Evolutionary conservation across 2,888 invertebrate genomes (phyloP).

Genomic region (Zygothrica quintamaculata): DNA sequence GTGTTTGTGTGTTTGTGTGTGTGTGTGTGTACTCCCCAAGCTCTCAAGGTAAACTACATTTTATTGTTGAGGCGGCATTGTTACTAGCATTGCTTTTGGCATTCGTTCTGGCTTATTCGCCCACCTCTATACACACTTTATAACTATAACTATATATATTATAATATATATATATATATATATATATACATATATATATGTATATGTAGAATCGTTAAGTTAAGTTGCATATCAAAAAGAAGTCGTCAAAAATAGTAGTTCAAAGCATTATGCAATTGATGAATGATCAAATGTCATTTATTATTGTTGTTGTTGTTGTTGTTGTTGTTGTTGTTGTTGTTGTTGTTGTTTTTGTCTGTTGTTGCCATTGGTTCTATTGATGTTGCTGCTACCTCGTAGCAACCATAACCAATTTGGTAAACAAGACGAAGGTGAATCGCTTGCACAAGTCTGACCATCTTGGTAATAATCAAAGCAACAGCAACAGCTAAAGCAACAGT

Average conservation of each 20-base stretch:
- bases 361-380: slow-evolving; percentile 5
- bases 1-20: slow-evolving; percentile 21
- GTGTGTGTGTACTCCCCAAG: slow-evolving; percentile 52
- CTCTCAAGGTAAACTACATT: slow-evolving; percentile 81
- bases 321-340: not conserved
- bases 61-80: slow-evolving; percentile 76
- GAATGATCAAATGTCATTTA: slow-evolving; percentile 9
- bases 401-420: slow-evolving; percentile 38
- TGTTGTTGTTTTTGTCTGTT: no score
- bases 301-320: not conserved
- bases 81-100: slow-evolving; percentile 75
- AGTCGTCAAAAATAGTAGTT: slow-evolving; percentile 32
- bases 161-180: slow-evolving; percentile 10
- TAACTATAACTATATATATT: not conserved
- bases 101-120: slow-evolving; percentile 75
- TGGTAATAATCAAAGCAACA: slow-evolving; percentile 45
- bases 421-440: slow-evolving; percentile 53
- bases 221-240: slow-evolving; percentile 27
- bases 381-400: slow-evolving; percentile 21
- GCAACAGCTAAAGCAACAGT: slow-evolving; percentile 17
- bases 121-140: slow-evolving; percentile 50
- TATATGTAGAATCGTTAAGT: slow-evolving; percentile 14
- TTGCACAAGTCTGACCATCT: slow-evolving; percentile 47
- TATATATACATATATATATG: slow-evolving; percentile 6
- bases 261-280: slow-evolving; percentile 47